Evolutionary conservation across 2,888 invertebrate genomes (phyloP).

Genomic region (Lapara coniferarum): DNA sequence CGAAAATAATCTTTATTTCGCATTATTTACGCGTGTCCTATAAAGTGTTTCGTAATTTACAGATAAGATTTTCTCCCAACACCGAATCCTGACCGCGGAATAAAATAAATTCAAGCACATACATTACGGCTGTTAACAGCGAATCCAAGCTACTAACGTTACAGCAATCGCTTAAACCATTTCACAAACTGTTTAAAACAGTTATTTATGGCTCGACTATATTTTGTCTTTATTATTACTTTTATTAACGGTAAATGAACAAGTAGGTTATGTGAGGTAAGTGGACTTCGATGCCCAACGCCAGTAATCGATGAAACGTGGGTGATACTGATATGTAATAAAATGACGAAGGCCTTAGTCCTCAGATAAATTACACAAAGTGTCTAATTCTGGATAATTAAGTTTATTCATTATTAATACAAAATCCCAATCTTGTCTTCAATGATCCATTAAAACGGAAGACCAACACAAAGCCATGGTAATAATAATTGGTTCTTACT

Average conservation of each 20-base stretch:
- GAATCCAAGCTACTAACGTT: conserved; percentile 40
- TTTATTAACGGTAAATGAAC: not conserved
- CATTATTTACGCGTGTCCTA: not conserved
- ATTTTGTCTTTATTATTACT: not conserved
- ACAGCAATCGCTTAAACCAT: conserved; percentile 17
- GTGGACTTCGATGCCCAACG: too few relatives aligned
- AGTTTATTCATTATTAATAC: too few relatives aligned
- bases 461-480: too few relatives aligned
- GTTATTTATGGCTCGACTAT: conserved; percentile 1
- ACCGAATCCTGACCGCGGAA: conserved; percentile 21
- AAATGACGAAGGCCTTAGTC: too few relatives aligned
- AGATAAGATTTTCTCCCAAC: conserved; percentile 22
- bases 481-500: too few relatives aligned
- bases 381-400: too few relatives aligned
- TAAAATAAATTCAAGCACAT: conserved; percentile 33
- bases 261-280: too few relatives aligned
- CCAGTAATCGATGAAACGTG: too few relatives aligned
- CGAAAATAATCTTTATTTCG: not conserved
- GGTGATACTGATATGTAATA: too few relatives aligned
- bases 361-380: too few relatives aligned
- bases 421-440: too few relatives aligned
- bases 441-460: too few relatives aligned
- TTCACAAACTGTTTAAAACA: conserved; percentile 20
- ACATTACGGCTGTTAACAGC: conserved; percentile 39
- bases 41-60: conserved; percentile 20